phyloP scores from a whole-genome alignment of 2,888 invertebrate genomes.

The Caradrina kadenii region DNA sequence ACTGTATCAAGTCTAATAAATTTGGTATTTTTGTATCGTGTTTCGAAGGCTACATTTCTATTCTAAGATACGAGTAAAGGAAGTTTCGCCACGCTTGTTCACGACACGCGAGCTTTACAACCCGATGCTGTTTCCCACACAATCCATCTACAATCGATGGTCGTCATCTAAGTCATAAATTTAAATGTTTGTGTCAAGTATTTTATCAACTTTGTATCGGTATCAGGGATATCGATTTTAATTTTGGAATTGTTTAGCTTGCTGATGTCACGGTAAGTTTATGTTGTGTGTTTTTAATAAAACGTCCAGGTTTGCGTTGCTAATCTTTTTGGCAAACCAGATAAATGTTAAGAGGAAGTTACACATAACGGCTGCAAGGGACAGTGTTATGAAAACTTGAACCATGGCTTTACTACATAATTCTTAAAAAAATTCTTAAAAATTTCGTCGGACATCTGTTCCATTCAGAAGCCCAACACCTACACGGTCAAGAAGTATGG shows the following conservation, averaged over 20 bases:
- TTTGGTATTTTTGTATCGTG: constrained; percentile 2
- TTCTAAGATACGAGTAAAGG: constrained; percentile 26
- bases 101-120: constrained; percentile 63
- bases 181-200: constrained; percentile 27
- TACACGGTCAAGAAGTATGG: too few species aligned
- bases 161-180: constrained; percentile 13
- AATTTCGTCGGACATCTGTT: too few species aligned
- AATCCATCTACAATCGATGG: constrained; percentile 59
- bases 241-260: constrained; percentile 21
- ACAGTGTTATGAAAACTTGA: too few species aligned
- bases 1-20: not conserved
- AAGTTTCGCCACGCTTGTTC: constrained; percentile 52
- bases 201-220: constrained; percentile 33
- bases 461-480: too few species aligned
- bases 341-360: not conserved
- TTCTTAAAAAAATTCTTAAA: too few species aligned
- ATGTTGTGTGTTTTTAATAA: constrained; percentile 10
- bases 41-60: constrained; percentile 33
- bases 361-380: not conserved
- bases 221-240: constrained; percentile 47
- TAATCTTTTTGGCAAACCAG: not conserved
- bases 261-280: constrained; percentile 52
- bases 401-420: too few species aligned
- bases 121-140: constrained; percentile 46
- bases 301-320: not conserved